Evolutionary conservation across 1,140 invertebrate species (phyloP), one percentile per base, ranked within the genome.

Genomic region (Aricia agestis): DNA sequence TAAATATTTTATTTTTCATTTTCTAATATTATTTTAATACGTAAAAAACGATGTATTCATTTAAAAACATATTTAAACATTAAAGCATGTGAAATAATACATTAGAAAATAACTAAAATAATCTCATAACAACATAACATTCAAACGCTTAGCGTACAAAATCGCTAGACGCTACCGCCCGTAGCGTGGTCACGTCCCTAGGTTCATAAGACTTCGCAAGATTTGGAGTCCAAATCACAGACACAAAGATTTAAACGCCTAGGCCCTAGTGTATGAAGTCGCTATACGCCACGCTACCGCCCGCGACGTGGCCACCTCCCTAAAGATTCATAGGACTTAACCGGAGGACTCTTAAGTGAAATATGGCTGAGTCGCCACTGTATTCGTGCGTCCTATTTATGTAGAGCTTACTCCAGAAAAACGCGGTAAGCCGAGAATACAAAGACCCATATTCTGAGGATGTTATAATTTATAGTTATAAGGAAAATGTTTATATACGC

Each of bases 281-380:
- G 59, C 59, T 63, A 6, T 18, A 9, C 58, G 58, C 18, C 6
- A 0, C 17, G 17, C 59, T 63, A 52, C 6, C 58, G 58, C 18
- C n/a, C 58, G 9, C 19, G 25, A 7, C 59, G 59, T 63, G 17
- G 11, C 10, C 18, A 11, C 59, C 1, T 25, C 59, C 18, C 59
- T 7, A 63, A 18, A 63, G 59, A 63, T 63, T 63, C 59, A 19
- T 25, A 19, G 18, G 59, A 25, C 59, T 31, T 63, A 63, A 25
- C 17, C 59, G 19, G 18, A 63, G 59, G 59, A 63, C 59, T 63
- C 59, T 63, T 63, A 63, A 63, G 59, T 63, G 59, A 63, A 63
- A 63, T 63, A 63, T 63, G 59, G 59, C 59, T 63, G 59, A 63
- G n/a, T 63, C 59, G 18, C 59, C 59, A 63, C 18, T 63, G 19